Percentiles rank a stretch among this genome's conserved stretches.
Evolutionary conservation across 2,797 vertebrate species (phyloP).

Genomic region (Amniataba percoides): DNA sequence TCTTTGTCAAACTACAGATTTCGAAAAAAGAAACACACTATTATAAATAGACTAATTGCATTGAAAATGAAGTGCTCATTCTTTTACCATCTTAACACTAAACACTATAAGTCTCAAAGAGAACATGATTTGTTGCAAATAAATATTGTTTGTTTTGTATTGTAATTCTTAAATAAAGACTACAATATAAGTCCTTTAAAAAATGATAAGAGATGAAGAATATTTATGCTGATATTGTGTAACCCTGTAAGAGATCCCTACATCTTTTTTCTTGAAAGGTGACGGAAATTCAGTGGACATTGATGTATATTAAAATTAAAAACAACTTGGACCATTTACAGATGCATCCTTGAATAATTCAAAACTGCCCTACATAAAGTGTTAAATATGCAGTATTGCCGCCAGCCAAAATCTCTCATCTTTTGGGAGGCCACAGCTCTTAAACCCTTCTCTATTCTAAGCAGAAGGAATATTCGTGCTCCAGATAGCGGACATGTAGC

Average conservation of each 20-base stretch:
- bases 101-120: neutral
- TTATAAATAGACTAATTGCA: neutral
- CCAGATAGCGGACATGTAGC: constrained; percentile 53
- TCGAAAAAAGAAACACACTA: neutral
- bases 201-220: constrained; percentile 16
- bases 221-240: constrained; percentile 24
- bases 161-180: neutral
- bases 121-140: neutral
- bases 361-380: constrained; percentile 77
- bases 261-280: constrained; percentile 27
- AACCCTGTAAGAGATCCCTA: constrained; percentile 16
- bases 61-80: neutral
- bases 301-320: constrained; percentile 75
- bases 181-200: neutral
- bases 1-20: neutral
- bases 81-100: neutral
- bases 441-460: constrained; percentile 67
- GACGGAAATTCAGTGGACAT: constrained; percentile 51
- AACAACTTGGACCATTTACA: constrained; percentile 77
- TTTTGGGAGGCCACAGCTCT: constrained; percentile 74
- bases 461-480: constrained; percentile 61
- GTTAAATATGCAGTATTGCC: constrained; percentile 78
- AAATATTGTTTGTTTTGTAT: neutral
- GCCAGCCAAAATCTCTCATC: constrained; percentile 74
- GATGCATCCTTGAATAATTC: constrained; percentile 80